These are phyloP conservation scores for Diabrotica undecimpunctata DNA, from an alignment of 1,140 invertebrate species.

Conservation along the genomic window DNA sequence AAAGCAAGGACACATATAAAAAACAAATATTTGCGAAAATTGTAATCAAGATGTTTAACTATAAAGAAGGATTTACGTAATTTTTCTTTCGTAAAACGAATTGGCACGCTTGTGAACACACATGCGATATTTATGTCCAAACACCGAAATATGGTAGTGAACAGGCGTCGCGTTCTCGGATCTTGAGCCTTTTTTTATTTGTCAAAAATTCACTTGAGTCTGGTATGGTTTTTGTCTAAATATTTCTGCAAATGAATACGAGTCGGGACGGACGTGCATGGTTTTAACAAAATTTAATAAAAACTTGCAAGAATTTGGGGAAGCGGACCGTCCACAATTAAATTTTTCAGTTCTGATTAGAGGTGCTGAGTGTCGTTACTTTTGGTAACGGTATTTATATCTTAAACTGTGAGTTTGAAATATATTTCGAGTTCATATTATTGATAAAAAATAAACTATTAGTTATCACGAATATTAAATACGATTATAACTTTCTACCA, in stretches of 20 bases:
- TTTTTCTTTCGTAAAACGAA: too few species aligned
- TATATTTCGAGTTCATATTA: too few species aligned
- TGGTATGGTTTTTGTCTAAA: conserved; percentile 38
- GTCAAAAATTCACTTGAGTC: conserved; percentile 38
- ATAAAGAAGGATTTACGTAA: too few species aligned
- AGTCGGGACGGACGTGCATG: conserved; percentile 30
- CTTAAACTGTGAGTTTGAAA: too few species aligned
- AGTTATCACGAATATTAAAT: too few species aligned
- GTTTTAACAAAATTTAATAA: conserved; percentile 39
- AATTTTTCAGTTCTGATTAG: conserved; percentile 27
- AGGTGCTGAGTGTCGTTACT: too few species aligned
- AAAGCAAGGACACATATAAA: too few species aligned
- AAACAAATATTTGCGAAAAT: too few species aligned
- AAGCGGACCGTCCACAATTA: conserved; percentile 30
- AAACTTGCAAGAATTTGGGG: conserved; percentile 37
- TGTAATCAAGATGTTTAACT: too few species aligned
- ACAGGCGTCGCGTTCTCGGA: conserved; percentile 8
- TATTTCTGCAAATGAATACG: conserved; percentile 40
- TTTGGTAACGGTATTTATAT: too few species aligned
- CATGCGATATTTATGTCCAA: conserved; percentile 13
- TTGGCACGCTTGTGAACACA: neutral
- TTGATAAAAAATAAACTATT: too few species aligned
- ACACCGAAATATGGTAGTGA: conserved; percentile 17
- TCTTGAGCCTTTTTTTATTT: conserved; percentile 27
- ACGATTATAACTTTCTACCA: too few species aligned